Evolutionary conservation across 2,888 invertebrate genomes (phyloP).

Genomic region (Heteromurus nitidus): DNA sequence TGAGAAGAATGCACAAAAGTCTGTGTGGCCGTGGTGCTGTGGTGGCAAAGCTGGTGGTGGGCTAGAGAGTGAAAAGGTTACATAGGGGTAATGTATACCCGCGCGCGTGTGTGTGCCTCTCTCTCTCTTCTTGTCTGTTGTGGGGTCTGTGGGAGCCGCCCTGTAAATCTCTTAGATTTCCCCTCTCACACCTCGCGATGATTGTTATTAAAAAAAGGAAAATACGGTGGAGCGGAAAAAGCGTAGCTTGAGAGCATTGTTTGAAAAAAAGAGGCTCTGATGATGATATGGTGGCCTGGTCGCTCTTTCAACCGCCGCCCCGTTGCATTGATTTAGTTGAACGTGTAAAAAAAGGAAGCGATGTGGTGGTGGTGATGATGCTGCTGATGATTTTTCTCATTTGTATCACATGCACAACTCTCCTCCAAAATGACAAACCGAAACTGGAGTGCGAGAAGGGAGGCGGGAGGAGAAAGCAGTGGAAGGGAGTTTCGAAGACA

Average conservation of each 20-base stretch:
- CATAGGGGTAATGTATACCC: not conserved
- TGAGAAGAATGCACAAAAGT: conserved; percentile 59
- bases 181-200: conserved; percentile 50
- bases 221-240: conserved; percentile 49
- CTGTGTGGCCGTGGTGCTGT: conserved; percentile 31
- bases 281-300: conserved; percentile 14
- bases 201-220: conserved; percentile 61
- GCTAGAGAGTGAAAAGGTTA: conserved; percentile 9
- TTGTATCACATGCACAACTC: conserved; percentile 51
- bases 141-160: conserved; percentile 45
- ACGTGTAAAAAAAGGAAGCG: not conserved
- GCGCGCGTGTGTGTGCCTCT: too few species aligned
- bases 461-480: conserved; percentile 3
- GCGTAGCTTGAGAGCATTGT: conserved; percentile 26
- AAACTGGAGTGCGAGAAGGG: not conserved
- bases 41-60: conserved; percentile 37
- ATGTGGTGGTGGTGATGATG: not conserved
- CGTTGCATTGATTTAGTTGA: conserved; percentile 5
- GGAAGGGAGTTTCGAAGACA: not conserved
- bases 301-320: not conserved
- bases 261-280: conserved; percentile 41
- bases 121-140: conserved; percentile 11
- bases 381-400: conserved; percentile 44
- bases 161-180: conserved; percentile 54
- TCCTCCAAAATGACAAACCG: not conserved